These are phyloP conservation scores for Dynastes tityus DNA, from an alignment of 2,888 invertebrate species.

Conservation along the genomic window DNA sequence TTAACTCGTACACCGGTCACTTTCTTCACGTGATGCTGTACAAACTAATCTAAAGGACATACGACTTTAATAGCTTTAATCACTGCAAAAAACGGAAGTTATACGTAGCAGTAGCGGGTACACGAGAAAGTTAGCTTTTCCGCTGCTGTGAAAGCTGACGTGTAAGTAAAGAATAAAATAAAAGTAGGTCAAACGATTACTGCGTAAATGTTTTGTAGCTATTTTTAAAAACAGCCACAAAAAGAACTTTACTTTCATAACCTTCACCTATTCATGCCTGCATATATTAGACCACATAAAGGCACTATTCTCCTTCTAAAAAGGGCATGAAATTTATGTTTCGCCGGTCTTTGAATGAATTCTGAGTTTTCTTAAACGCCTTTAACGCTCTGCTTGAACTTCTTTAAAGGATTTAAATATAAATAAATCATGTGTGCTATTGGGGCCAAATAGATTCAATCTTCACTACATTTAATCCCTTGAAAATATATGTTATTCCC, in stretches of 20 bases:
- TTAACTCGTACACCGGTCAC: too few species aligned
- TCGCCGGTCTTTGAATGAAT: slow-evolving; percentile 10
- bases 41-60: too few species aligned
- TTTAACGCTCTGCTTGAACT: slow-evolving; percentile 11
- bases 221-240: slow-evolving; percentile 12
- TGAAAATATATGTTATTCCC: slow-evolving; percentile 21
- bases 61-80: too few species aligned
- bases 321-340: slow-evolving; percentile 29
- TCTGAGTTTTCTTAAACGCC: background rate
- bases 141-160: too few species aligned
- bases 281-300: background rate
- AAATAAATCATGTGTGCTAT: slow-evolving; percentile 37
- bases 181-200: slow-evolving; percentile 15
- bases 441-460: slow-evolving; percentile 13
- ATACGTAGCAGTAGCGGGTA: too few species aligned
- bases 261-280: background rate
- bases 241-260: slow-evolving; percentile 10
- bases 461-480: slow-evolving; percentile 23
- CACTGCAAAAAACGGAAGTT: too few species aligned
- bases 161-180: background rate
- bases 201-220: slow-evolving; percentile 4
- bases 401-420: slow-evolving; percentile 31
- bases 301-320: background rate
- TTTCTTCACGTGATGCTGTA: too few species aligned
- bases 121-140: too few species aligned